These are phyloP conservation scores for Isichthys henryi DNA, from an alignment of 2,113 vertebrate species.

Conservation along the genomic window DNA sequence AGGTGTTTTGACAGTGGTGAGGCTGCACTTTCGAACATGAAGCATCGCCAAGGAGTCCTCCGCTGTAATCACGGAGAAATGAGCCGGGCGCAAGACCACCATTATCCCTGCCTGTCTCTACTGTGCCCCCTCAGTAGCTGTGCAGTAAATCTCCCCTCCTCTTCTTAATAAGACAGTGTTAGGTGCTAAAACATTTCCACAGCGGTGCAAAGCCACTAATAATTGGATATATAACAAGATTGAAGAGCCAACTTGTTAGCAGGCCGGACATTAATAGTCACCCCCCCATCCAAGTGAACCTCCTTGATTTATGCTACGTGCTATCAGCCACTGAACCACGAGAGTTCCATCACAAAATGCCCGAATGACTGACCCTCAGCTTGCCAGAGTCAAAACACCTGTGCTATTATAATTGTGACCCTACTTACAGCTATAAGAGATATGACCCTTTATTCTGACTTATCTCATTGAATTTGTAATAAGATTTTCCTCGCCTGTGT, in stretches of 20 bases:
- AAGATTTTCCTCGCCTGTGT: background rate
- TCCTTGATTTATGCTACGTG: background rate
- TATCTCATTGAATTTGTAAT: background rate
- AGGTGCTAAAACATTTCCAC: background rate
- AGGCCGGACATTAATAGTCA: background rate
- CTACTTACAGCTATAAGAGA: background rate
- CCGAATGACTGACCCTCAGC: background rate
- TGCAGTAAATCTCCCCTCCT: background rate
- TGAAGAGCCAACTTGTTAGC: background rate
- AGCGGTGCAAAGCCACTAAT: background rate
- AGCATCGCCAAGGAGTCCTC: background rate
- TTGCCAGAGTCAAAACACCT: background rate
- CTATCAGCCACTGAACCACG: background rate
- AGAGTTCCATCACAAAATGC: background rate
- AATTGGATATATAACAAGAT: conserved; percentile 2
- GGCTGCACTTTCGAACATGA: background rate
- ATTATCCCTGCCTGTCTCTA: background rate
- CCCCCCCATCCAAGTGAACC: background rate
- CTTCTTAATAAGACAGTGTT: background rate
- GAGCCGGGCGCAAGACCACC: background rate
- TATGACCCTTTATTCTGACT: background rate
- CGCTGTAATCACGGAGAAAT: background rate
- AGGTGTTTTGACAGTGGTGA: background rate
- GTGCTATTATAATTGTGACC: background rate
- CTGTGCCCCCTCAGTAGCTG: background rate